Percentiles rank a stretch among this genome's conserved stretches.
These are phyloP conservation scores for Hippocampus mohnikei DNA, from an alignment of 2,113 vertebrate genomes.

Conservation along the genomic window DNA sequence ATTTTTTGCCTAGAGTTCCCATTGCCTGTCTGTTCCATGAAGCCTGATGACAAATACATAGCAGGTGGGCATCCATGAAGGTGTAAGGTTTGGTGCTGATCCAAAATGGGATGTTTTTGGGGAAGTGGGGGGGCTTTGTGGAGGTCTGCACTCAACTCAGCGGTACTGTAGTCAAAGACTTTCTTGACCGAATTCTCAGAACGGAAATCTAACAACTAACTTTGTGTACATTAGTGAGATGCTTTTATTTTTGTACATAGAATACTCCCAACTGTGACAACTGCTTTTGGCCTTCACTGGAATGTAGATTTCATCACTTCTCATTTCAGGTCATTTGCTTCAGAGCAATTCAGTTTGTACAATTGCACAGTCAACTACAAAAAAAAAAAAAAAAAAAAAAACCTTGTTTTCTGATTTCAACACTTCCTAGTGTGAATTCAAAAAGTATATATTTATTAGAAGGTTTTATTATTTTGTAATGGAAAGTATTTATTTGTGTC, in stretches of 20 bases:
- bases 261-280: slow-evolving; percentile 94
- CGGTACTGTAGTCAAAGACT: background rate
- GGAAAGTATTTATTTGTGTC: slow-evolving; percentile 73
- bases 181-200: slow-evolving; percentile 73
- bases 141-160: background rate
- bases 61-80: background rate
- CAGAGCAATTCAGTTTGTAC: slow-evolving; percentile 80
- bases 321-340: slow-evolving; percentile 56
- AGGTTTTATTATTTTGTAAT: slow-evolving; percentile 78
- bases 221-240: slow-evolving; percentile 86
- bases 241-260: slow-evolving; percentile 98
- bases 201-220: slow-evolving; percentile 79
- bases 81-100: background rate
- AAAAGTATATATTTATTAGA: slow-evolving; percentile 95
- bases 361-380: slow-evolving; percentile 95
- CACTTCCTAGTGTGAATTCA: slow-evolving; percentile 94
- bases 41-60: background rate
- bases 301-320: slow-evolving; percentile 89
- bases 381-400: slow-evolving; percentile 59
- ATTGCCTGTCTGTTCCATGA: background rate
- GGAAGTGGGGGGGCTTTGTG: background rate
- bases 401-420: slow-evolving; percentile 98
- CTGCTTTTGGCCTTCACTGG: slow-evolving; percentile 86
- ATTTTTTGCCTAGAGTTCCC: slow-evolving; percentile 34
- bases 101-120: background rate